A percentile compares a stretch with the other conserved stretches of the same genome.
Evolutionary conservation across 2,888 invertebrate genomes (phyloP).

Genomic region (Lissonota sp.): DNA sequence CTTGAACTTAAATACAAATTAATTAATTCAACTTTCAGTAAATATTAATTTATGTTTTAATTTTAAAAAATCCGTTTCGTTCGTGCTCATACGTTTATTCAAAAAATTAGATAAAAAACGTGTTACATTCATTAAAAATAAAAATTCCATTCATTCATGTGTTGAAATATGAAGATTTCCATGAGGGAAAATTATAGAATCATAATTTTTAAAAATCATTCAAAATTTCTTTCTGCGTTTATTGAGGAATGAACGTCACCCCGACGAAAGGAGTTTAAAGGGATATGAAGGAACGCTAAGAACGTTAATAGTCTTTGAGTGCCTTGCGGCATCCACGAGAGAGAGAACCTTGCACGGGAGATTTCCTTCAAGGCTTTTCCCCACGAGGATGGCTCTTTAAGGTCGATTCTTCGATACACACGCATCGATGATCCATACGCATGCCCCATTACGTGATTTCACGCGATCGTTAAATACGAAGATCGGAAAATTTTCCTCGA

Average conservation of each 20-base stretch:
- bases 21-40: no score
- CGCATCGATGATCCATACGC: slow-evolving; percentile 7
- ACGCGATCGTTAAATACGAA: slow-evolving; percentile 5
- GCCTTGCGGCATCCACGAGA: neutral
- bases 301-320: slow-evolving; percentile 3
- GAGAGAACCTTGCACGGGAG: slow-evolving; percentile 15
- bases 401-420: slow-evolving; percentile 1
- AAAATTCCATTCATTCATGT: neutral
- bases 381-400: slow-evolving; percentile 24
- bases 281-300: slow-evolving; percentile 4
- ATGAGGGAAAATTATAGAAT: no score
- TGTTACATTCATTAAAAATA: neutral
- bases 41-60: no score
- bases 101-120: neutral
- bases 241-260: neutral
- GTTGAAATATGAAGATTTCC: no score
- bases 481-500: slow-evolving; percentile 22
- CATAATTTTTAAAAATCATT: no score
- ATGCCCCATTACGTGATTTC: slow-evolving; percentile 23
- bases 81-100: no score
- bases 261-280: neutral
- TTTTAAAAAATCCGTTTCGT: no score
- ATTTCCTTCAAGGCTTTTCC: slow-evolving; percentile 37
- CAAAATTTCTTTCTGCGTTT: neutral
- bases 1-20: no score